phyloP scores from a whole-genome alignment of 2,797 vertebrate species.

The Oreochromis mossambicus region DNA sequence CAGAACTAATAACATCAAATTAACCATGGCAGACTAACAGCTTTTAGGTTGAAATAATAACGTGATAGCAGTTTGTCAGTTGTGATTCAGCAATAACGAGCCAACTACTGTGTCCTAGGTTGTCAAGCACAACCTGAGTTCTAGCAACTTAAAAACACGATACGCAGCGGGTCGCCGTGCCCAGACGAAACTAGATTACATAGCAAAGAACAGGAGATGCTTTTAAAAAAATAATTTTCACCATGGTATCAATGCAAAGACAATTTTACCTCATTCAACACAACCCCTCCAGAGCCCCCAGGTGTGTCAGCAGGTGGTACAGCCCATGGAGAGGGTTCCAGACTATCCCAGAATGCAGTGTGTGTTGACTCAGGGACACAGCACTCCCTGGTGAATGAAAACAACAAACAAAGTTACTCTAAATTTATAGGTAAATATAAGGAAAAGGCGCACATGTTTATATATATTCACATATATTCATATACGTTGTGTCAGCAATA shows the following conservation, averaged over 20 bases:
- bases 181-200: not conserved
- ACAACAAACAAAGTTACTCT: slow-evolving; percentile 16
- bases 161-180: not conserved
- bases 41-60: slow-evolving; percentile 21
- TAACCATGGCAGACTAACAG: slow-evolving; percentile 25
- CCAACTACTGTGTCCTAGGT: not conserved
- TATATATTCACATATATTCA: not conserved
- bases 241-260: not conserved
- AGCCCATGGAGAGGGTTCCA: slow-evolving; percentile 71
- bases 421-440: not conserved
- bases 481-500: not conserved
- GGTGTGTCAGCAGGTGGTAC: slow-evolving; percentile 62
- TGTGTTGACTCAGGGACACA: slow-evolving; percentile 48
- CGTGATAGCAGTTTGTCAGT: slow-evolving; percentile 3
- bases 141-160: not conserved
- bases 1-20: slow-evolving; percentile 35
- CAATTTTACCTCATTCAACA: slow-evolving; percentile 73
- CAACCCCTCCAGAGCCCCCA: slow-evolving; percentile 51
- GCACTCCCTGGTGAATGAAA: slow-evolving; percentile 51
- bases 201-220: not conserved
- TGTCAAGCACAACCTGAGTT: not conserved
- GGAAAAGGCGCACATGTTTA: not conserved
- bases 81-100: slow-evolving; percentile 12
- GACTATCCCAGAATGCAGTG: slow-evolving; percentile 58
- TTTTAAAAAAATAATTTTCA: not conserved